Percentiles rank a stretch among this genome's conserved stretches.
Evolutionary conservation across 64 coral and sea anemone species (phyloP).

Genomic region (Stylophora pistillata): DNA sequence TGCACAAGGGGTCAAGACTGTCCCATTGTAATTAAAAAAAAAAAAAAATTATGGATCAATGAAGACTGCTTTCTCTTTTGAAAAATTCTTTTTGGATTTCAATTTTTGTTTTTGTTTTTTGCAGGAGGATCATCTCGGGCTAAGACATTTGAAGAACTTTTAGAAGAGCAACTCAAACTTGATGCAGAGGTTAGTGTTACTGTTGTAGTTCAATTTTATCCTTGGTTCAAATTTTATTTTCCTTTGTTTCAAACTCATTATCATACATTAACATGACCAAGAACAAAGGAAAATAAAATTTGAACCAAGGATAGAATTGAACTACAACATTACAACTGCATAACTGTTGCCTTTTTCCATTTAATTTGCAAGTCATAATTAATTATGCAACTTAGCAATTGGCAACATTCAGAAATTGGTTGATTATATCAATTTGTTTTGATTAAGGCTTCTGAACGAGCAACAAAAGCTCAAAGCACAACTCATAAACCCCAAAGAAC

Average conservation of each 20-base stretch:
- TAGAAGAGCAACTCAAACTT: slow-evolving; percentile 71
- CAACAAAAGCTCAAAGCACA: background rate
- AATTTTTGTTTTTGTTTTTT: background rate
- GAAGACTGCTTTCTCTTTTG: no score
- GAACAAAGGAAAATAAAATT: no score
- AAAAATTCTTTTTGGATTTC: background rate
- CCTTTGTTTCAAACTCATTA: no score
- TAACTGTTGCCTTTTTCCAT: background rate
- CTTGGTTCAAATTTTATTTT: no score
- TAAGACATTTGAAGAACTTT: slow-evolving; percentile 80
- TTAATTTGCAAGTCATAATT: no score
- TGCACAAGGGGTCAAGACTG: no score
- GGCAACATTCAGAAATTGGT: background rate
- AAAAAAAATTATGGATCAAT: no score
- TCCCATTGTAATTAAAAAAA: no score
- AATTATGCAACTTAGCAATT: background rate
- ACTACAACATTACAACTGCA: no score
- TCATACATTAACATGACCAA: no score
- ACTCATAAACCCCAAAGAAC: slow-evolving; percentile 56
- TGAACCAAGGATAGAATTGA: no score
- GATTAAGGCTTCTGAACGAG: slow-evolving; percentile 25
- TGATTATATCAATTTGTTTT: background rate
- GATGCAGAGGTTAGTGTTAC: slow-evolving; percentile 39
- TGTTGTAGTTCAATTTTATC: no score
- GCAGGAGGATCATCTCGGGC: background rate